Evolutionary conservation across 2,888 invertebrate genomes (phyloP).

Genomic region (Chrysodeixis includens): DNA sequence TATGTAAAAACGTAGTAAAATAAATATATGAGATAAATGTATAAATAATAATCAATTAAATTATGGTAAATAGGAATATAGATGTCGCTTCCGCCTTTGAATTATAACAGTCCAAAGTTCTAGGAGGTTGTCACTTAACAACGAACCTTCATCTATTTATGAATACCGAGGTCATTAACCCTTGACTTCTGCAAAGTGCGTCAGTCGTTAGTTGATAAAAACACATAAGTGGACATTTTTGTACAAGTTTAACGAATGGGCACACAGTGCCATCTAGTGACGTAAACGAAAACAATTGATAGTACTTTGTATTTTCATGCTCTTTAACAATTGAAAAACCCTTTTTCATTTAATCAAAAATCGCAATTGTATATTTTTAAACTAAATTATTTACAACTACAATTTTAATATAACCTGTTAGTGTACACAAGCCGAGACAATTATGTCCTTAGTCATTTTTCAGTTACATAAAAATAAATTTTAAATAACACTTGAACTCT

Average conservation of each 20-base stretch:
- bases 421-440: too few relatives aligned
- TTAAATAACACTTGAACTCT: too few relatives aligned
- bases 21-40: too few relatives aligned
- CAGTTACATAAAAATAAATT: too few relatives aligned
- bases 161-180: background rate
- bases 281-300: background rate
- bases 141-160: background rate
- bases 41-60: too few relatives aligned
- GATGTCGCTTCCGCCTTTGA: background rate
- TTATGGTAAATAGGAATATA: background rate
- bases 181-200: background rate
- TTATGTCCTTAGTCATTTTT: too few relatives aligned
- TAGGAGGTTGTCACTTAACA: background rate
- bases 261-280: background rate
- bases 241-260: background rate
- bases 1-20: too few relatives aligned
- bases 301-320: background rate
- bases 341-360: background rate
- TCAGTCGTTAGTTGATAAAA: background rate
- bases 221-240: constrained; percentile 2
- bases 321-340: background rate
- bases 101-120: background rate
- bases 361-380: too few relatives aligned
- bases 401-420: too few relatives aligned
- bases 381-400: too few relatives aligned